Evolutionary conservation across 1,140 invertebrate species (phyloP).

Genomic region (Mizuhopecten yessoensis): DNA sequence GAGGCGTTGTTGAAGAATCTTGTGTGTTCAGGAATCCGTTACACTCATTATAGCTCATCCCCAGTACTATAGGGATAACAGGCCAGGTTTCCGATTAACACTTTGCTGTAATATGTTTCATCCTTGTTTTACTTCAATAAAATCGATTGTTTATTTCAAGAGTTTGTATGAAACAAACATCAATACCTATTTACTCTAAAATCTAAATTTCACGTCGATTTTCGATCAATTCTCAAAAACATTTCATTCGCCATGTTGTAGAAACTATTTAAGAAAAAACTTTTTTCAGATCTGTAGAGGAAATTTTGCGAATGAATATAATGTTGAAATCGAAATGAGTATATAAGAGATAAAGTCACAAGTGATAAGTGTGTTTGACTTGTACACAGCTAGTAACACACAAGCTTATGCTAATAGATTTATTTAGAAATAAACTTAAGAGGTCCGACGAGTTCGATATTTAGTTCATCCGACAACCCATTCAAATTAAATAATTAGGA

Average conservation of each 20-base stretch:
- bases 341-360: too few species aligned
- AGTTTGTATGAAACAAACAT: not conserved
- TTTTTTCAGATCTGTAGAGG: too few species aligned
- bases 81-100: not conserved
- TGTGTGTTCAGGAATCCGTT: not conserved
- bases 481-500: too few species aligned
- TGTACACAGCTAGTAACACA: too few species aligned
- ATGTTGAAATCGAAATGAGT: too few species aligned
- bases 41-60: not conserved
- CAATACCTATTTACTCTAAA: not conserved
- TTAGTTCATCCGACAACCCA: too few species aligned
- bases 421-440: too few species aligned
- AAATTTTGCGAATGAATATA: too few species aligned
- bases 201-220: not conserved
- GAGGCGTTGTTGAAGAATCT: not conserved
- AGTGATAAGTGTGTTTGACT: too few species aligned
- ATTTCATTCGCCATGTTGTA: not conserved
- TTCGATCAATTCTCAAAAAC: not conserved
- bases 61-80: not conserved
- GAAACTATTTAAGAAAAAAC: not conserved
- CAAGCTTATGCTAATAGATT: too few species aligned
- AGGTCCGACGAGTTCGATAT: too few species aligned
- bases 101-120: not conserved
- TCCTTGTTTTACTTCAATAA: not conserved
- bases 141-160: constrained; percentile 4